Evolutionary conservation across 2,113 vertebrate genomes (phyloP), one percentile per base, ranked within the genome.

Genomic region (Laterallus jamaicensis): DNA sequence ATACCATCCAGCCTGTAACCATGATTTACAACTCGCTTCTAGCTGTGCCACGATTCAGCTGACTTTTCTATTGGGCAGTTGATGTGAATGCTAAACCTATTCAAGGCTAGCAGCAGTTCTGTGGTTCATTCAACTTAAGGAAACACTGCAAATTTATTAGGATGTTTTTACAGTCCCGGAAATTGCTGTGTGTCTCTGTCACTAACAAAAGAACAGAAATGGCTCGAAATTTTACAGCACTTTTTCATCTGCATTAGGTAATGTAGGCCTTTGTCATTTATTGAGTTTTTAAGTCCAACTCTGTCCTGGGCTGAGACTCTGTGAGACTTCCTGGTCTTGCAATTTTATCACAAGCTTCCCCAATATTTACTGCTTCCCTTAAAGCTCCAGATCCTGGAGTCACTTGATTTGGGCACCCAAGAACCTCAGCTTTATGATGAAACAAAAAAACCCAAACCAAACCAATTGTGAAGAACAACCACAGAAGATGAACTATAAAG

Each of bases 111-210:
- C 81, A 95, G 86, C 77, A 92, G 97, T 96, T 98, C 96, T 97
- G 97, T 58, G 74, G 96, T 97, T 95, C 96, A 96, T 96, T 96
- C 97, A 97, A 95, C 68, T 95, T 93, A 71, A 97, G 97, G 96
- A 97, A 96, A 97, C 92, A 90, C 71, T 93, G 85, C 88, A 97
- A 97, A 98, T 98, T 97, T 98, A 98, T 98, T 97, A 96, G 97
- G 95, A 97, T 98, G 97, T 96, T 98, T 98, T 97, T 96, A 95
- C 86, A 97, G 93, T 80, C 82, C 96, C 83, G 88, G 97, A 98
- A 98, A 98, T 98, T 97, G 96, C 94, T 96, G 58, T 84, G 95
- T 70, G 95, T 90, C 94, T 97, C 96, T 96, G 96, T 98, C 95
- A 93, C 91, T 94, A 96, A 97, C 95, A 97, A 97, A 97, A 86